A percentile compares a stretch with the other conserved stretches of the same genome.
Evolutionary conservation across 2,888 invertebrate species (phyloP).

Genomic region (Zelleria hepariella): DNA sequence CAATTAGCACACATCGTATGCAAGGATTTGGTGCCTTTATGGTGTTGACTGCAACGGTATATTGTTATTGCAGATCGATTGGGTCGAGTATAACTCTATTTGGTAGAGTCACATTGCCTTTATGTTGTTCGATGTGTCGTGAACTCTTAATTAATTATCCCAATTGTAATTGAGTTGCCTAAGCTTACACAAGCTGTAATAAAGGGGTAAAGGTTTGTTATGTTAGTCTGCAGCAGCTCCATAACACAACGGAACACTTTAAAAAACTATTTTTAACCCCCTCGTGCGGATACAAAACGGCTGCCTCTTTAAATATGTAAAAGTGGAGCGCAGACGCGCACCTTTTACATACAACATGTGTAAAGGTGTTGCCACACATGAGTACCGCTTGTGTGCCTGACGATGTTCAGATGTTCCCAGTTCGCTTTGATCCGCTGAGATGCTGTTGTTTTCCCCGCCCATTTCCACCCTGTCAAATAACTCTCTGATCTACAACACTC

Average conservation of each 20-base stretch:
- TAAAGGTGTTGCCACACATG: constrained; percentile 4
- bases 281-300: constrained; percentile 4
- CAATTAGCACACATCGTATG: constrained; percentile 32
- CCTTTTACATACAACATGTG: not conserved
- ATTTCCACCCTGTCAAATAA: not conserved
- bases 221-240: not conserved
- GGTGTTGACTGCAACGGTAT: constrained; percentile 23
- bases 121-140: not conserved
- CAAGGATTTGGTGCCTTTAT: constrained; percentile 15
- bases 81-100: not conserved
- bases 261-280: constrained; percentile 8
- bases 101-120: not conserved
- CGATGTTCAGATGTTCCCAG: not conserved
- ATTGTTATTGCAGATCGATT: not conserved
- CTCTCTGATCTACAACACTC: constrained; percentile 1
- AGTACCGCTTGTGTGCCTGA: not conserved
- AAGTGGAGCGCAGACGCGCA: constrained; percentile 1
- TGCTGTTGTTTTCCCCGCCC: not conserved
- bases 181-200: not conserved
- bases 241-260: not conserved
- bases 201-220: not conserved
- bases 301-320: constrained; percentile 4
- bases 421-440: constrained; percentile 1
- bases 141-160: not conserved
- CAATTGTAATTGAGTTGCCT: not conserved